phyloP scores from a whole-genome alignment of 2,113 vertebrate genomes.

The Clarias magur region DNA sequence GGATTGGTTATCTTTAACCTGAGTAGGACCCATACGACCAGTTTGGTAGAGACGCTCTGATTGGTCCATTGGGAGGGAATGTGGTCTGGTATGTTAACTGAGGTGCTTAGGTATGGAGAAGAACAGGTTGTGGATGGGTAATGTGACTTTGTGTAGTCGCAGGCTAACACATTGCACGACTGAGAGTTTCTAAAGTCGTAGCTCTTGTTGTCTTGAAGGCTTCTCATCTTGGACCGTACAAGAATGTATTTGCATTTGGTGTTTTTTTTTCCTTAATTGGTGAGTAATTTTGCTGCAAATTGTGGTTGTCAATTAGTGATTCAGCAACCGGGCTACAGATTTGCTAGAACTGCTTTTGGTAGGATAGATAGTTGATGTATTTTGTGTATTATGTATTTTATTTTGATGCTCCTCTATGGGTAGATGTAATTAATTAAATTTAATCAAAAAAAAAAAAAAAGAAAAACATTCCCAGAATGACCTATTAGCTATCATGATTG shows the following conservation, averaged over 20 bases:
- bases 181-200: slow-evolving; percentile 22
- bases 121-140: slow-evolving; percentile 62
- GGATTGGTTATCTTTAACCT: slow-evolving; percentile 31
- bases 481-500: not conserved
- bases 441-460: not conserved
- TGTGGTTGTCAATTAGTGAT: not conserved
- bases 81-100: slow-evolving; percentile 56
- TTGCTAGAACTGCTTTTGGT: not conserved
- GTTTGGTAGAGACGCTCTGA: slow-evolving; percentile 52
- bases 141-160: slow-evolving; percentile 25
- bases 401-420: not conserved
- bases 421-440: not conserved
- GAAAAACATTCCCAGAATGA: not conserved
- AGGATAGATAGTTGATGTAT: not conserved
- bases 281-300: slow-evolving; percentile 53
- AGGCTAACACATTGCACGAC: slow-evolving; percentile 36
- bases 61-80: slow-evolving; percentile 42
- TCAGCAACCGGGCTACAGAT: not conserved
- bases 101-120: slow-evolving; percentile 57
- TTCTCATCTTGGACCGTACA: not conserved
- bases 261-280: slow-evolving; percentile 49
- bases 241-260: not conserved
- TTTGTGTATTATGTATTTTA: not conserved
- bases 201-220: slow-evolving; percentile 14
- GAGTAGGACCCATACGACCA: slow-evolving; percentile 52